A percentile compares a stretch with the other conserved stretches of the same genome.
phyloP scores from a whole-genome alignment of 2,797 vertebrate genomes.

The Sciurus carolinensis region DNA sequence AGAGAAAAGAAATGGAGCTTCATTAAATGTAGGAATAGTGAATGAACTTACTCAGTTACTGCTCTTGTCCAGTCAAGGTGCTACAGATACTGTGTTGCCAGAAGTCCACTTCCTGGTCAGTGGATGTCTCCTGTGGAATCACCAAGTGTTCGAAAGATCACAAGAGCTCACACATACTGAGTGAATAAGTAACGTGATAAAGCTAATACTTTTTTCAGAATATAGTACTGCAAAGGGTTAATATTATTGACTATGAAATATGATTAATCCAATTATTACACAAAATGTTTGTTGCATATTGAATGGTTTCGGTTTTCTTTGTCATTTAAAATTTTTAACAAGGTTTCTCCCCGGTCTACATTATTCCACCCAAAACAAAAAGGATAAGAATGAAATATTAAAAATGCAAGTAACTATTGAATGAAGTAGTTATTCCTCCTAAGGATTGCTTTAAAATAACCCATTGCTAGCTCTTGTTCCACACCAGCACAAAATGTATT shows the following conservation, averaged over 20 bases:
- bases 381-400: not conserved
- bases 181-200: not conserved
- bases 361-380: not conserved
- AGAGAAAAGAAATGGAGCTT: rapidly evolving
- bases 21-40: not conserved
- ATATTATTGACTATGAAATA: not conserved
- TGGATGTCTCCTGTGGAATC: rapidly evolving
- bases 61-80: rapidly evolving
- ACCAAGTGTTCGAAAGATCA: not conserved
- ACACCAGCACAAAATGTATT: not conserved
- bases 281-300: not conserved
- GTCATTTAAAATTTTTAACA: not conserved
- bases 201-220: not conserved
- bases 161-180: rapidly evolving
- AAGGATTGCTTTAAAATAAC: not conserved
- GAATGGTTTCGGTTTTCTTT: not conserved
- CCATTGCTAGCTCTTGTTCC: not conserved
- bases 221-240: not conserved
- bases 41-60: not conserved
- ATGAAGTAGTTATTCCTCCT: not conserved
- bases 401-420: not conserved
- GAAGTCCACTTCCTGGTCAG: no score
- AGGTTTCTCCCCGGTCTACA: rapidly evolving
- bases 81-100: not conserved
- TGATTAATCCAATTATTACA: not conserved